Conservation (phyloP, 2,797 vertebrate species). For the Notolepis coatsorum region DNA sequence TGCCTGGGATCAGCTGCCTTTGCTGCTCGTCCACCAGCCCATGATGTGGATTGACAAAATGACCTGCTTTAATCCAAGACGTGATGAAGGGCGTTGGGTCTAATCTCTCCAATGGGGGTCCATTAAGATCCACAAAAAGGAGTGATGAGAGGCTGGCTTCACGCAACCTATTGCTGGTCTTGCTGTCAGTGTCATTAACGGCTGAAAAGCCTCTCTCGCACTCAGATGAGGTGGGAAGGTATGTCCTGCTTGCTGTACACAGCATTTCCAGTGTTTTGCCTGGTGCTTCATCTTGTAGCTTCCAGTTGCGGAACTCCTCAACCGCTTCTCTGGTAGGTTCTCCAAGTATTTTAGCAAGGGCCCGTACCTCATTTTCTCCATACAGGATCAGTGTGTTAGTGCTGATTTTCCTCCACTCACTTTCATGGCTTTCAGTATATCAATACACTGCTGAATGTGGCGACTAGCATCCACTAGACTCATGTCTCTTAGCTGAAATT, state of each 20-base stretch:
- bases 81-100: background rate
- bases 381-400: background rate
- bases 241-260: background rate
- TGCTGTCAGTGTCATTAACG: background rate
- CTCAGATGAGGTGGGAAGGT: background rate
- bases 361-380: background rate
- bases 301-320: background rate
- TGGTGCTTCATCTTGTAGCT: too few species aligned
- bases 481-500: slow-evolving; percentile 6
- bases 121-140: background rate
- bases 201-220: background rate
- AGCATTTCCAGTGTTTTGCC: background rate
- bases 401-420: background rate
- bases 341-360: background rate
- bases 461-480: background rate
- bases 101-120: background rate
- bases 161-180: background rate
- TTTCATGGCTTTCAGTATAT: background rate
- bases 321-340: background rate
- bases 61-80: too few species aligned
- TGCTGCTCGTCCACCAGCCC: too few species aligned
- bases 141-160: too few species aligned
- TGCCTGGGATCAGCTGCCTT: too few species aligned
- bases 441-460: background rate
- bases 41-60: too few species aligned